These are phyloP conservation scores for Drosophila barbarae DNA, from an alignment of 2,888 invertebrate species.

Conservation along the genomic window DNA sequence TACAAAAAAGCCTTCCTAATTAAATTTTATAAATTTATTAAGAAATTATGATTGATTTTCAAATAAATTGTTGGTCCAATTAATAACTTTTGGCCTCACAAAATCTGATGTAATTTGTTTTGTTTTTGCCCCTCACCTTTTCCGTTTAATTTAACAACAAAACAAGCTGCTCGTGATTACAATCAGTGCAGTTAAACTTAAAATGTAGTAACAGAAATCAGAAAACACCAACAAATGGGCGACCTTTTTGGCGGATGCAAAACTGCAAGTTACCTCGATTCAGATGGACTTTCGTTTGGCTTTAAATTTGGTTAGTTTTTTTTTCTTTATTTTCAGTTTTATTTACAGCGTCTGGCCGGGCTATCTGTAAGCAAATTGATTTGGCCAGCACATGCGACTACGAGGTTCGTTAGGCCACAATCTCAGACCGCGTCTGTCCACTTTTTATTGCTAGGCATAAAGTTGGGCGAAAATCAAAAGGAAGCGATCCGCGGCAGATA, in stretches of 20 bases:
- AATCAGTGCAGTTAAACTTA: constrained; percentile 14
- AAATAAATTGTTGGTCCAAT: background rate
- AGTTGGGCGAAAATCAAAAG: constrained; percentile 31
- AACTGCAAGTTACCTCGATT: background rate
- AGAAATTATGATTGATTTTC: background rate
- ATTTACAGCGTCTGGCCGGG: background rate
- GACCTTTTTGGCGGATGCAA: constrained; percentile 22
- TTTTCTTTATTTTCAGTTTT: background rate
- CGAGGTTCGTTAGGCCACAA: constrained; percentile 17
- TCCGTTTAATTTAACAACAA: constrained; percentile 10
- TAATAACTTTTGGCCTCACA: background rate
- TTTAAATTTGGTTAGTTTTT: constrained; percentile 1
- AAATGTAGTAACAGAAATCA: constrained; percentile 5
- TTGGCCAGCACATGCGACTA: constrained; percentile 30
- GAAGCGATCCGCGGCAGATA: constrained; percentile 42
- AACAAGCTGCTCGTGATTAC: constrained; percentile 20
- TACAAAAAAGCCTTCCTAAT: background rate
- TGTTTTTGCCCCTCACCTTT: background rate
- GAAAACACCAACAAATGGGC: constrained; percentile 1
- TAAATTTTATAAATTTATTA: background rate
- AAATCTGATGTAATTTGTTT: background rate
- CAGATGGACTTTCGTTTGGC: constrained; percentile 5
- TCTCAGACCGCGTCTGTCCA: background rate
- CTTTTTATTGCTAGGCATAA: constrained; percentile 23
- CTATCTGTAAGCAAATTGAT: constrained; percentile 27